These are phyloP conservation scores for Drosophila arizonae DNA, from an alignment of 1,140 invertebrate genomes.

Conservation along the genomic window DNA sequence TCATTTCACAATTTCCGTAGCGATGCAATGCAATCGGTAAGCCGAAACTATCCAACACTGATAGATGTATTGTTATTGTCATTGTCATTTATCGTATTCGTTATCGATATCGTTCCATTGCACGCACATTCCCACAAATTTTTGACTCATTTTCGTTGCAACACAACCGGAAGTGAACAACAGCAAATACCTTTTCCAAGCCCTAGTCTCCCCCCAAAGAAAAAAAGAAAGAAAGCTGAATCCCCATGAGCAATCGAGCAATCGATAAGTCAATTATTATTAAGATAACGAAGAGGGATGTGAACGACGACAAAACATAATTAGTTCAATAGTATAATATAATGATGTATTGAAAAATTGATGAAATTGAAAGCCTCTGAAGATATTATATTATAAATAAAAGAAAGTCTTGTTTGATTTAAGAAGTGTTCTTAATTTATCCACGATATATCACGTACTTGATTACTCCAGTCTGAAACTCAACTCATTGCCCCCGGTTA, in stretches of 20 bases:
- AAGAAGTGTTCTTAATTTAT: slow-evolving; percentile 40
- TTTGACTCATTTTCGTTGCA: neutral
- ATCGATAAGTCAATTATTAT: slow-evolving; percentile 8
- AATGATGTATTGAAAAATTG: slow-evolving; percentile 38
- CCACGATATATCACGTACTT: neutral
- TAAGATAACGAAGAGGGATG: slow-evolving; percentile 15
- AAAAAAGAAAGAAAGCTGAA: slow-evolving; percentile 1
- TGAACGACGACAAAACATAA: neutral
- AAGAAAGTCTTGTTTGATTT: slow-evolving; percentile 41
- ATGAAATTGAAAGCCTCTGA: slow-evolving; percentile 20
- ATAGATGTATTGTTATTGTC: slow-evolving; percentile 43
- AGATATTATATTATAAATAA: slow-evolving; percentile 32
- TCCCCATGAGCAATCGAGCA: neutral
- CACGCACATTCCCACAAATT: slow-evolving; percentile 36
- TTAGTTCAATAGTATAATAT: slow-evolving; percentile 21
- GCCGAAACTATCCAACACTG: slow-evolving; percentile 26
- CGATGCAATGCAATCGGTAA: slow-evolving; percentile 29
- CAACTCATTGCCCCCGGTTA: neutral
- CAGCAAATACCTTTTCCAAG: neutral
- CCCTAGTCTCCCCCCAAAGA: neutral
- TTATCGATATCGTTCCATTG: slow-evolving; percentile 46
- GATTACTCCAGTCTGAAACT: neutral
- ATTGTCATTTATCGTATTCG: slow-evolving; percentile 21
- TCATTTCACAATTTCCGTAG: slow-evolving; percentile 32
- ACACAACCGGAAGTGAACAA: slow-evolving; percentile 16